Evolutionary conservation across 2,797 vertebrate genomes (phyloP).

Genomic region (Columba guinea): DNA sequence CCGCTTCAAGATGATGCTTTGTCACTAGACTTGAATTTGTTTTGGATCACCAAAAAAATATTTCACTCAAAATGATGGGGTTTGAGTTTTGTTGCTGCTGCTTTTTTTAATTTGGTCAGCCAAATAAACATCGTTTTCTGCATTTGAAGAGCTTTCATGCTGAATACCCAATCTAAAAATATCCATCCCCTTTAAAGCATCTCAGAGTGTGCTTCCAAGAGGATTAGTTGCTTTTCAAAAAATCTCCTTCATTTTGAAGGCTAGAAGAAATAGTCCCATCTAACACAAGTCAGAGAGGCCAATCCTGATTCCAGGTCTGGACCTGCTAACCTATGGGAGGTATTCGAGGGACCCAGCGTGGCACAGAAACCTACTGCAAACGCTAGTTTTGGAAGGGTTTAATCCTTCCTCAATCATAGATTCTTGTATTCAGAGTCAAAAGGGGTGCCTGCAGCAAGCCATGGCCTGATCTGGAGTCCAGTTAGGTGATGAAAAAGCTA

Average conservation of each 20-base stretch:
- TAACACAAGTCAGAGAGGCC: neutral
- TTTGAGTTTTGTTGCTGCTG: conserved; percentile 15
- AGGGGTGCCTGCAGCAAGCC: neutral
- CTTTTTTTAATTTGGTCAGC: conserved; percentile 16
- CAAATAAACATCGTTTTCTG: neutral
- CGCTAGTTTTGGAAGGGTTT: neutral
- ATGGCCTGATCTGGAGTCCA: neutral
- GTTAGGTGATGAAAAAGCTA: neutral
- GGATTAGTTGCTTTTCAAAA: neutral
- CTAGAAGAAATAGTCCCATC: neutral
- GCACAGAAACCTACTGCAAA: neutral
- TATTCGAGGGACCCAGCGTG: neutral
- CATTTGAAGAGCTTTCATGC: conserved; percentile 12
- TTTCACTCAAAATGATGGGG: conserved; percentile 1
- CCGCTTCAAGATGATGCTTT: conserved; percentile 2
- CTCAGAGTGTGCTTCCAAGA: neutral
- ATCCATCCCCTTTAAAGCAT: neutral
- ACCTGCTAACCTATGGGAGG: accelerated
- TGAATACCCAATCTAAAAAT: conserved; percentile 35
- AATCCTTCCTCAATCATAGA: accelerated
- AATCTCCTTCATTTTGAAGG: neutral
- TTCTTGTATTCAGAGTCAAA: neutral
- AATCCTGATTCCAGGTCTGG: neutral
- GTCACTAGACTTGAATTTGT: neutral
- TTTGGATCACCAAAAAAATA: conserved; percentile 28